Evolutionary conservation across 37 sponge, comb jelly and placozoan genomes (phyloP), one percentile per base, ranked within the genome.

Genomic region (Beroe forskalii): DNA sequence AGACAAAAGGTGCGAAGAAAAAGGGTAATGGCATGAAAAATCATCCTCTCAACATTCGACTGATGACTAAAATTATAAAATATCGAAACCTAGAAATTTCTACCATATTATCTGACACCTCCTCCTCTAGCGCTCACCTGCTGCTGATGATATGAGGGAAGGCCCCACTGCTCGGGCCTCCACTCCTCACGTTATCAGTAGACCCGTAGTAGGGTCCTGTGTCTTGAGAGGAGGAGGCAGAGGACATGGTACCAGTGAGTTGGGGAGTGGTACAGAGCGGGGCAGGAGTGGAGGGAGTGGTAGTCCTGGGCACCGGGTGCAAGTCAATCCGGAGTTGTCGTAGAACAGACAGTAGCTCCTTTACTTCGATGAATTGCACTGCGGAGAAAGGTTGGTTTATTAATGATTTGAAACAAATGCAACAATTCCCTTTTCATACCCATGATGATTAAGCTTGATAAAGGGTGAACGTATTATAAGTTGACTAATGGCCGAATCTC

Each of bases 271-370:
- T 17, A 12, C 55, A 48, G 12, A 48, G 55, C 12, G 55, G 55
- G 55, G 12, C 55, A 12, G 55, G 55, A 48, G 55, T 6, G 55
- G 12, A 6, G 55, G 55, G 12, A 48, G 12, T 48, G 38, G 72
- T 36, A 1, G 33, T 32, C 66, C 38, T 32, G 2, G 86, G 55
- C 48, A 37, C 86, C 3, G 86, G 86, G 55, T 41, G 44, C 14
- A 80, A 48, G 86, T 80, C 86, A 41, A 80, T 80, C 3, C 86
- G 86, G 37, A 80, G 40, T 38, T 80, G 86, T 80, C 86, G 43
- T 12, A 80, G 86, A 1, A 23, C 55, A 24, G 55, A 44, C 4
- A 80, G 48, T 30, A 80, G 86, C 8, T 80, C 86, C 55, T 80
- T 80, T 23, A 80, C 86, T 43, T 80, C 86, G 19, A 32, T 43